phyloP scores from a whole-genome alignment of 2,113 vertebrate genomes.

The Burhinus bistriatus region DNA sequence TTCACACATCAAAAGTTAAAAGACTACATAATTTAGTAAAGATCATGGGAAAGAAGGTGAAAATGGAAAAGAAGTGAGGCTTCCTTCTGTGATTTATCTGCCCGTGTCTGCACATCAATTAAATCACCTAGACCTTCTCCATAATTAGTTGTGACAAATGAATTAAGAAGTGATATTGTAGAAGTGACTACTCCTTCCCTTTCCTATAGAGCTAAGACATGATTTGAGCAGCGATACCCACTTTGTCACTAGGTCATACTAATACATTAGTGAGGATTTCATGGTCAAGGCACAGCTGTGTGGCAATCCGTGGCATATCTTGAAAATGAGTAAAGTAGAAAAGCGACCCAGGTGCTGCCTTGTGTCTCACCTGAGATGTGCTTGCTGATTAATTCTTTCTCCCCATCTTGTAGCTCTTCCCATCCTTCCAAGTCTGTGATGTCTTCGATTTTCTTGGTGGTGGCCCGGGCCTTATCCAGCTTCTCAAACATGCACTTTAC shows the following conservation, averaged over 20 bases:
- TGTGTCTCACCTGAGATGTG: slow-evolving; percentile 80
- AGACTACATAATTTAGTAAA: not conserved
- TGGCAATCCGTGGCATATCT: fast-evolving
- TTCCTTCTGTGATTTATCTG: not conserved
- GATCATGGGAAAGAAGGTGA: not conserved
- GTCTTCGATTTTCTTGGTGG: slow-evolving; percentile 96
- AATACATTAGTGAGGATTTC: not conserved
- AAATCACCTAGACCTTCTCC: not conserved
- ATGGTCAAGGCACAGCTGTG: fast-evolving
- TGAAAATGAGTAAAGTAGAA: not conserved
- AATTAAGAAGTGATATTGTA: not conserved
- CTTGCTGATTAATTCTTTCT: slow-evolving; percentile 89
- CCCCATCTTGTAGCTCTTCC: slow-evolving; percentile 90
- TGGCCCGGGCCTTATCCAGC: slow-evolving; percentile 89
- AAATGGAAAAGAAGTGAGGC: not conserved
- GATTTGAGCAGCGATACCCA: not conserved
- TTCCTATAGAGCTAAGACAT: not conserved
- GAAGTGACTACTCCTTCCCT: not conserved
- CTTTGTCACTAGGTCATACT: not conserved
- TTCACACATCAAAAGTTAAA: not conserved
- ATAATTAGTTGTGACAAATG: not conserved
- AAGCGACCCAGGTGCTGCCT: not conserved
- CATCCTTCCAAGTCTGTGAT: slow-evolving; percentile 95
- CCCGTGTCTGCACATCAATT: fast-evolving
- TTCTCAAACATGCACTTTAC: slow-evolving; percentile 97